Evolutionary conservation across 2,888 invertebrate species (phyloP).

Genomic region (Sipha maydis): DNA sequence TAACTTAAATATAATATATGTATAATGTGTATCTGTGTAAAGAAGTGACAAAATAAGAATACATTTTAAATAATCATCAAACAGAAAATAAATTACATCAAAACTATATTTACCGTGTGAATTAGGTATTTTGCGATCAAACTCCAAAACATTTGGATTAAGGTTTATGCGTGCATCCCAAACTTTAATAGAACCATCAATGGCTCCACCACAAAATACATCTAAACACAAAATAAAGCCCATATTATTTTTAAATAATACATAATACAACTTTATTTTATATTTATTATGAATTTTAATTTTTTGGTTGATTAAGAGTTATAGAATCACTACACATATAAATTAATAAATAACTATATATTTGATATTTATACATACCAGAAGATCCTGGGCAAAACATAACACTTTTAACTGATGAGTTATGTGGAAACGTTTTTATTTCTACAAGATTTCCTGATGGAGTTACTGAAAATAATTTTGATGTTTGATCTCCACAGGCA

Average conservation of each 20-base stretch:
- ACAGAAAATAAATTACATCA: too few relatives aligned
- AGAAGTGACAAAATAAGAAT: too few relatives aligned
- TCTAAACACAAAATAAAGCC: constrained; percentile 13
- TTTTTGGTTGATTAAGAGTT: too few relatives aligned
- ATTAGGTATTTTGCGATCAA: constrained; percentile 29
- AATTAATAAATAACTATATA: neutral
- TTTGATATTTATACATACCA: constrained; percentile 13
- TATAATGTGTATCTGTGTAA: too few relatives aligned
- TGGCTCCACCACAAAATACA: constrained; percentile 43
- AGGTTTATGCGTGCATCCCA: constrained; percentile 31
- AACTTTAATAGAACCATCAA: constrained; percentile 23
- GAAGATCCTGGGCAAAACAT: constrained; percentile 52
- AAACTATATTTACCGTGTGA: constrained; percentile 31
- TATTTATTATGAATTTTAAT: too few relatives aligned
- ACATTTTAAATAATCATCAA: too few relatives aligned
- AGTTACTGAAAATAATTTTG: constrained; percentile 16
- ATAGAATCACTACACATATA: neutral
- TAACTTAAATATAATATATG: too few relatives aligned
- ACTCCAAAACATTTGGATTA: neutral
- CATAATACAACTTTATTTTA: neutral
- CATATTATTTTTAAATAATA: neutral
- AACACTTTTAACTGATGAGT: constrained; percentile 43
- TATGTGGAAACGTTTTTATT: neutral
- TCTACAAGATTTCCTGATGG: neutral
- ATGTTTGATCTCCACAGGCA: constrained; percentile 39